Evolutionary conservation across 2,113 vertebrate species (phyloP), one percentile per base, ranked within the genome.

Genomic region (Lates calcarifer): DNA sequence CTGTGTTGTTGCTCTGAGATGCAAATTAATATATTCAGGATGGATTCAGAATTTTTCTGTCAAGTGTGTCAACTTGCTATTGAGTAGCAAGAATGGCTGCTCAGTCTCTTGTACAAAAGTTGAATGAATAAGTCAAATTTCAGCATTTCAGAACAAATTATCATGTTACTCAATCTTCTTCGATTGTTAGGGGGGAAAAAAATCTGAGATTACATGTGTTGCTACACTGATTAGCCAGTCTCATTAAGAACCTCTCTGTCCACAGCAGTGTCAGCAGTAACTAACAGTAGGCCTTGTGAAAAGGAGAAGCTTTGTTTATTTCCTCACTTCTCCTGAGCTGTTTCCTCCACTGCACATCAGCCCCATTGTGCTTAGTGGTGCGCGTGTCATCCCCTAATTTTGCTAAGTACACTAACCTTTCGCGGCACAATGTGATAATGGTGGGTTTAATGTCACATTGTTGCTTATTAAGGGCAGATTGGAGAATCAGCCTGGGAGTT

Each of bases 351-450:
- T 47, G 45, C 71, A 78, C 51, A 63, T 77, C 74, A 37, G 64
- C 51, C 56, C 24, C 64, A 62, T 76, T 85, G 58, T 67, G n/a
- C 63, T 76, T 64, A 18, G 35, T 53, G 31, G 61, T 57, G 8
- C 37, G 45, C 62, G 39, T n/a, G n/a, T 81, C 53, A 17, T 55
- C 29, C 47, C 29, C 41, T 87, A 68, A 90, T 84, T 84, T 86
- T 49, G 12, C 69, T 43, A 78, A 86, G 85, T 60, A 57, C 67
- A 58, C 77, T 87, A 91, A 93, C 87, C 85, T 91, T 89, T 84
- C 57, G 49, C 57, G 64, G 82, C 85, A 74, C 74, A 77, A 74
- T 70, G 73, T 77, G 64, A 86, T 92, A 90, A 90, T 82, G 68
- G 35, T 24, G 43, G 79, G 55, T 85, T 92, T 90, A 86, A 88